A percentile compares a stretch with the other conserved stretches of the same genome.
Conservation (phyloP, 2,888 invertebrate species). For the Tachina grossa region DNA sequence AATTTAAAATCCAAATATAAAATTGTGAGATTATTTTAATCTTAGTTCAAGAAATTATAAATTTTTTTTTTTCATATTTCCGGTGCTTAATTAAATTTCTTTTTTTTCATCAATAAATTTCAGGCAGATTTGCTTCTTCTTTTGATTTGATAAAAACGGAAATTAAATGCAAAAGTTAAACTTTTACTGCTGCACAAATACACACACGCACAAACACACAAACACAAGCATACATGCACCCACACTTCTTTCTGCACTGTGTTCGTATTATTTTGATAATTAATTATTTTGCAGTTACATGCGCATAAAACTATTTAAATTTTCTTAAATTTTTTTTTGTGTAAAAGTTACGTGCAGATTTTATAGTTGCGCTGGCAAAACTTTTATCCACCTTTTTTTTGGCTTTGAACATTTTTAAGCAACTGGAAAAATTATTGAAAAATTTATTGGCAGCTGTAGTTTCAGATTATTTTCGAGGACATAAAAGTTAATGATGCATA, state of each 20-base stretch:
- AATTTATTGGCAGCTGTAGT: slow-evolving; percentile 12
- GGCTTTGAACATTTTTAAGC: neutral
- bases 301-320: neutral
- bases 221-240: neutral
- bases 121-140: neutral
- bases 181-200: neutral
- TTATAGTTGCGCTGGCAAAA: neutral
- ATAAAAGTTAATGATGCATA: slow-evolving; percentile 17
- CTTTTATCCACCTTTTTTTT: slow-evolving; percentile 12
- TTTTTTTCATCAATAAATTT: slow-evolving; percentile 32
- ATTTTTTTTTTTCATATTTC: neutral
- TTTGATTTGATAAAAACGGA: slow-evolving; percentile 17
- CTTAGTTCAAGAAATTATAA: neutral
- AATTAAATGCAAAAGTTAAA: slow-evolving; percentile 39
- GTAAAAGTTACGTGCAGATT: slow-evolving; percentile 19
- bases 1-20: too few species aligned
- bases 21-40: neutral
- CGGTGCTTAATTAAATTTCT: neutral
- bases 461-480: neutral
- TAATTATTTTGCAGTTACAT: slow-evolving; percentile 36
- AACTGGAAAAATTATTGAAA: neutral
- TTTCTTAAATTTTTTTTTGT: too few species aligned
- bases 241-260: neutral
- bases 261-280: slow-evolving; percentile 23
- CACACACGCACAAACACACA: neutral